Conservation (phyloP, 2,797 vertebrate genomes). For the Microctenopoma steveboyesi region DNA sequence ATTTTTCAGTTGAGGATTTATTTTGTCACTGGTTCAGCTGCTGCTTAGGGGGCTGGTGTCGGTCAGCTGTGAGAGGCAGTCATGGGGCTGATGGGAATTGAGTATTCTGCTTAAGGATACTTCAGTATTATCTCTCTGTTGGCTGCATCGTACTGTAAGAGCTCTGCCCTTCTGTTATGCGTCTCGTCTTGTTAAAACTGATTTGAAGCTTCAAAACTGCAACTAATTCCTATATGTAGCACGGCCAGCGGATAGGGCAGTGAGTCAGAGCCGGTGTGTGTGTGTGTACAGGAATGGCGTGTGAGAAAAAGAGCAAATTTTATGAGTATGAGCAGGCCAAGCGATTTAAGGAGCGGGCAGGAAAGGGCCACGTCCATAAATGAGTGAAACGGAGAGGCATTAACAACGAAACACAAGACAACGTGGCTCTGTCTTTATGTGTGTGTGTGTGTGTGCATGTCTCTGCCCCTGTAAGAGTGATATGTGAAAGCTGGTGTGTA, state of each 20-base stretch:
- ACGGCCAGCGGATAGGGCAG: constrained; percentile 13
- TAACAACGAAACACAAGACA: constrained; percentile 69
- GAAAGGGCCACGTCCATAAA: constrained; percentile 65
- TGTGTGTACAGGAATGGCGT: constrained; percentile 23
- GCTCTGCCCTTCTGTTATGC: constrained; percentile 9
- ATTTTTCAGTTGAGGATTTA: constrained; percentile 27
- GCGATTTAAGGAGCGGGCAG: constrained; percentile 64
- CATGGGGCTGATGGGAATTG: constrained; percentile 25
- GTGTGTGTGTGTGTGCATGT: constrained; percentile 25
- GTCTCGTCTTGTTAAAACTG: constrained; percentile 35
- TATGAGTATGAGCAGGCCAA: constrained; percentile 55
- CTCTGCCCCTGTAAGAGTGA: constrained; percentile 34
- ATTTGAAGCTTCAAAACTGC: constrained; percentile 34
- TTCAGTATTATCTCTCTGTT: constrained; percentile 28
- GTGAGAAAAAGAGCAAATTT: constrained; percentile 41
- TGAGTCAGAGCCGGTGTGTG: constrained; percentile 34
- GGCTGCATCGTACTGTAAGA: constrained; percentile 8
- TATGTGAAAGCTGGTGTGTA: constrained; percentile 54
- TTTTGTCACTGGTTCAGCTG: constrained; percentile 24
- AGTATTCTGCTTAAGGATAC: constrained; percentile 44
- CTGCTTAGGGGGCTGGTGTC: constrained; percentile 39
- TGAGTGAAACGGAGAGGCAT: constrained; percentile 66
- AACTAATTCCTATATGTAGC: constrained; percentile 4
- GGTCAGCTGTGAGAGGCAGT: constrained; percentile 45
- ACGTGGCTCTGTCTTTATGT: constrained; percentile 40